A percentile compares a stretch with the other conserved stretches of the same genome.
phyloP scores from a whole-genome alignment of 2,888 invertebrate genomes.

The Tenthredo scrophulariae region DNA sequence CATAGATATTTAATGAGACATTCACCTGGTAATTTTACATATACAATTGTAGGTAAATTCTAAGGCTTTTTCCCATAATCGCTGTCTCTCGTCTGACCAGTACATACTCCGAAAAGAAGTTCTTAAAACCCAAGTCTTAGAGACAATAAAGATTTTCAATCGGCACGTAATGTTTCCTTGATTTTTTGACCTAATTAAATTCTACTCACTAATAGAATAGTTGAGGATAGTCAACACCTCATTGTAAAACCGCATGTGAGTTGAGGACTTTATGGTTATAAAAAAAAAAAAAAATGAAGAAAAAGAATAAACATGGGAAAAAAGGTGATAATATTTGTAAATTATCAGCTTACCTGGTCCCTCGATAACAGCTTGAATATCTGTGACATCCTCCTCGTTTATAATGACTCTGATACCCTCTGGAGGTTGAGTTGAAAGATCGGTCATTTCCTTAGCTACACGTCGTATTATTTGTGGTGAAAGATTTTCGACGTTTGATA shows the following conservation, averaged over 20 bases:
- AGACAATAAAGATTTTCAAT: neutral
- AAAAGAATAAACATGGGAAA: neutral
- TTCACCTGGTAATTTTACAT: neutral
- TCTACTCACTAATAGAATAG: neutral
- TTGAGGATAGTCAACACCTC: neutral
- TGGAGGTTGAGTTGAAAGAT: constrained; percentile 89
- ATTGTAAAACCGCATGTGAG: neutral
- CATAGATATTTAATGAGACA: neutral
- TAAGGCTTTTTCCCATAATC: neutral
- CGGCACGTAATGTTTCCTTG: neutral
- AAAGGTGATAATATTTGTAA: constrained; percentile 30
- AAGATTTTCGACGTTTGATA: constrained; percentile 96
- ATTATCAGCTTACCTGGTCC: constrained; percentile 85
- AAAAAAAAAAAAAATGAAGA: neutral
- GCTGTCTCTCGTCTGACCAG: neutral
- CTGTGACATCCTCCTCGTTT: constrained; percentile 96
- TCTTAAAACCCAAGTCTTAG: neutral
- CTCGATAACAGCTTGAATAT: constrained; percentile 94
- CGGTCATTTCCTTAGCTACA: constrained; percentile 93
- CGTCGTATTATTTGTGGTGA: constrained; percentile 95
- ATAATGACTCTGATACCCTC: constrained; percentile 94
- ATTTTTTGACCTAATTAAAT: neutral
- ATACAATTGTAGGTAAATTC: neutral
- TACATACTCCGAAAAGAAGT: neutral
- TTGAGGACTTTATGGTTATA: neutral